Evolutionary conservation across 2,797 vertebrate species (phyloP).

Genomic region (Cephalopachus bancanus): DNA sequence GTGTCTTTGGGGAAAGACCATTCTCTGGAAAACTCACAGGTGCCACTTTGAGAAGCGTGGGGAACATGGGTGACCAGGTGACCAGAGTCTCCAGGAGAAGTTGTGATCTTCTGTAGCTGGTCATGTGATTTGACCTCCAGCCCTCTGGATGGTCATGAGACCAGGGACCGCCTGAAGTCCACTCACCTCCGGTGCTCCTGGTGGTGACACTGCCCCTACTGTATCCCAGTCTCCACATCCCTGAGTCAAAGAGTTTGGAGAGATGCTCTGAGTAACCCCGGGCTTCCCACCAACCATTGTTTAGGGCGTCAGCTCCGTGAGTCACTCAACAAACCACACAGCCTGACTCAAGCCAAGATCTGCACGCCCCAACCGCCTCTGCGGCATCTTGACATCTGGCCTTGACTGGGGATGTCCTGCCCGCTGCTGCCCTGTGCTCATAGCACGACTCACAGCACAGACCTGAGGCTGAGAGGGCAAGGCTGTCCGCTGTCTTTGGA

Average conservation of each 20-base stretch:
- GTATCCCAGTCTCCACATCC: neutral
- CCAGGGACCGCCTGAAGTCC: fast-evolving
- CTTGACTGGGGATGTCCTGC: neutral
- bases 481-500: neutral
- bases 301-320: fast-evolving
- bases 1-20: neutral
- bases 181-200: neutral
- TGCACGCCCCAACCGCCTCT: neutral
- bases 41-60: neutral
- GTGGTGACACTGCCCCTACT: fast-evolving
- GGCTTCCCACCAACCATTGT: fast-evolving
- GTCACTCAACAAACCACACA: neutral
- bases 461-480: neutral
- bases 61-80: neutral
- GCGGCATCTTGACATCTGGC: fast-evolving
- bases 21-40: neutral
- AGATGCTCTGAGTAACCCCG: neutral
- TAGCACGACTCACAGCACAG: fast-evolving
- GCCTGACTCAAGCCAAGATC: neutral
- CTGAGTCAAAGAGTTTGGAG: neutral
- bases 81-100: fast-evolving
- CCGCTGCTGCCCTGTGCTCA: neutral
- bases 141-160: fast-evolving
- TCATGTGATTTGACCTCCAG: fast-evolving
- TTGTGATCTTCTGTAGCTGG: fast-evolving